Evolutionary conservation across 2,113 vertebrate species (phyloP), one percentile per base, ranked within the genome.

Genomic region (Gorsachius goisagi): DNA sequence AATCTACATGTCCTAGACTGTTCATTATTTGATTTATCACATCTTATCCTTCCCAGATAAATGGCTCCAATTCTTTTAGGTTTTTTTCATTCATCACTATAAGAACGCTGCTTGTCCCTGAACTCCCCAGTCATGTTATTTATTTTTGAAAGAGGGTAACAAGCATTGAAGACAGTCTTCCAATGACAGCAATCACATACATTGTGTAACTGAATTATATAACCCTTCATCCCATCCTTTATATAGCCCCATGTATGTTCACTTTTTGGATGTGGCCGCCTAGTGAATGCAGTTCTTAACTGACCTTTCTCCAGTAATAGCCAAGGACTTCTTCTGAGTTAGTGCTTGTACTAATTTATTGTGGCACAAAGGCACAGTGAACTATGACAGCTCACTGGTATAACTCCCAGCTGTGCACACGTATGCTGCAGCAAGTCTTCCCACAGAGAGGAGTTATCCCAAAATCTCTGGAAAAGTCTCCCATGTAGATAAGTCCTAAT

Each of bases 191-290:
- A 88, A 93, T 91, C 85, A 94, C 75, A 91, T 69, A 69, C 63
- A 89, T 90, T 93, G 88, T 86, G 78, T 95, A 96, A 96, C 93
- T 77, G 63, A 68, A 88, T 91, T 94, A 91, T 37, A 77, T 82
- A 94, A 94, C 28, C 39, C 89, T 84, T 59, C 81, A 88, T 88
- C 53, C 26, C 67, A 71, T 69, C 78, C 82, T 88, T 96, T 95
- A 85, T 82, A 89, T 66, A 85, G 71, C 41, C 63, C 85, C 62
- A 21, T 85, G 28, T 26, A 39, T 28, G 41, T 85, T 85, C 87
- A 76, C 33, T 78, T 95, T 92, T 47, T 45, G 64, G 52, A 89
- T 56, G 77, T 1, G 5, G 83, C n/a, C 60, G 47, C 52, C 41
- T 47, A 83, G 52, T 0, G 1, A 86, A 88, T 0, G 0, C 79